phyloP scores from a whole-genome alignment of 2,888 invertebrate species.

The Sylvicola cinctus region DNA sequence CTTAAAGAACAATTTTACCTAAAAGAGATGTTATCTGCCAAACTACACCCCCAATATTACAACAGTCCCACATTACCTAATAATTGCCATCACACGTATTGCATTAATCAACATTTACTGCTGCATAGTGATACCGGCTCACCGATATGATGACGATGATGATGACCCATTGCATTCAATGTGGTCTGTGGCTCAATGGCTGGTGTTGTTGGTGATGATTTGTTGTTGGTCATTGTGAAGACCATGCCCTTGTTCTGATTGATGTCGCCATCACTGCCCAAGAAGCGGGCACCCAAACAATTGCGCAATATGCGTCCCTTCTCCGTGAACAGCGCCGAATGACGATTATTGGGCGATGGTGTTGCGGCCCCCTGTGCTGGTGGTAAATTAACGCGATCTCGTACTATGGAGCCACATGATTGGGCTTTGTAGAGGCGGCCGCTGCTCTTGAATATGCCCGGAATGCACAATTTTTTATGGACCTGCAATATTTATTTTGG shows the following conservation, averaged over 20 bases:
- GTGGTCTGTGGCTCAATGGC: constrained; percentile 8
- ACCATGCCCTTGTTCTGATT: constrained; percentile 9
- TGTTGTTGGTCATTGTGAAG: background rate
- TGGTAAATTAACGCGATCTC: constrained; percentile 25
- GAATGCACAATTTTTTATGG: constrained; percentile 39
- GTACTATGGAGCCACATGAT: constrained; percentile 37
- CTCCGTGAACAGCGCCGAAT: constrained; percentile 10
- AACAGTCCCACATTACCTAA: no score
- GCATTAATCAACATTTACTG: constrained; percentile 12
- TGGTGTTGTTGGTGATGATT: constrained; percentile 6
- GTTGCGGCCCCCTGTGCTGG: constrained; percentile 2
- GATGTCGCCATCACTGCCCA: constrained; percentile 10
- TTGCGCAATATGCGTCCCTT: constrained; percentile 9
- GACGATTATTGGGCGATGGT: constrained; percentile 3
- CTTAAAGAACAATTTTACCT: no score
- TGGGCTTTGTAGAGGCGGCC: constrained; percentile 38
- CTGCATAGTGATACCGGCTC: constrained; percentile 10
- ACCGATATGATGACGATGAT: no score
- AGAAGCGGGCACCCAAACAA: constrained; percentile 9
- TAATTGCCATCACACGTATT: no score
- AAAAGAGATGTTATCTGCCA: no score
- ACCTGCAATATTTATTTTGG: constrained; percentile 36
- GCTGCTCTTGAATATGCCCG: constrained; percentile 31
- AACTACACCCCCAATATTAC: no score
- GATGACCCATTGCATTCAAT: no score